Percentiles rank a stretch among this genome's conserved stretches.
Conservation (phyloP, 2,888 invertebrate species). For the Nomada goodeniana region DNA sequence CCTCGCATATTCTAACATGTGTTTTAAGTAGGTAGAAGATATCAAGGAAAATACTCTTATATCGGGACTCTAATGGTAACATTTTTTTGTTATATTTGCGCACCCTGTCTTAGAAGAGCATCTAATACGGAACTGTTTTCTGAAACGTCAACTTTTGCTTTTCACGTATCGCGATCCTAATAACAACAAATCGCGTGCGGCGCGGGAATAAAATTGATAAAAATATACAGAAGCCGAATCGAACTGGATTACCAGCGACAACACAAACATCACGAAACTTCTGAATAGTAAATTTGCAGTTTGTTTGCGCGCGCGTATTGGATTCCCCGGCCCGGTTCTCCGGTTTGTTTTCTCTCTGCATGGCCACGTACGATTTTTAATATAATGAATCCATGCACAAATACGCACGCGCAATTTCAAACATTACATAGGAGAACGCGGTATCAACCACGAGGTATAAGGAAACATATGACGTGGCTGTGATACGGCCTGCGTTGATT, state of each 20-base stretch:
- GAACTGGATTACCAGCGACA: slow-evolving; percentile 58
- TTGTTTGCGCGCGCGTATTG: slow-evolving; percentile 62
- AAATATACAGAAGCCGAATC: slow-evolving; percentile 52
- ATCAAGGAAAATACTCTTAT: no score
- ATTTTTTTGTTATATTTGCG: no score
- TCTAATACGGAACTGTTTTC: no score
- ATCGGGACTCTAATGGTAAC: no score
- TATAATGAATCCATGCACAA: slow-evolving; percentile 62
- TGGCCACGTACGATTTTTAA: slow-evolving; percentile 64
- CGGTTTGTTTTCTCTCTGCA: slow-evolving; percentile 57
- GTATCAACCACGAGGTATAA: slow-evolving; percentile 7
- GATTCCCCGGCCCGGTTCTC: slow-evolving; percentile 53
- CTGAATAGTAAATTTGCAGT: slow-evolving; percentile 57
- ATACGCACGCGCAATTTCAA: slow-evolving; percentile 37
- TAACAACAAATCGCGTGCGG: slow-evolving; percentile 9
- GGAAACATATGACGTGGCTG: neutral
- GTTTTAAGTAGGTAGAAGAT: no score
- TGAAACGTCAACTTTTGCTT: neutral
- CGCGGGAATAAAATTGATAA: slow-evolving; percentile 55
- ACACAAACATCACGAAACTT: slow-evolving; percentile 62
- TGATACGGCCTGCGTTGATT: slow-evolving; percentile 1
- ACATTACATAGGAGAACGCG: slow-evolving; percentile 10
- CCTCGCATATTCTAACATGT: no score
- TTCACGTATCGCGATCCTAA: neutral
- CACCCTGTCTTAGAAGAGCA: no score